These are phyloP conservation scores for Tichodroma muraria DNA, from an alignment of 2,113 vertebrate species.

Conservation along the genomic window DNA sequence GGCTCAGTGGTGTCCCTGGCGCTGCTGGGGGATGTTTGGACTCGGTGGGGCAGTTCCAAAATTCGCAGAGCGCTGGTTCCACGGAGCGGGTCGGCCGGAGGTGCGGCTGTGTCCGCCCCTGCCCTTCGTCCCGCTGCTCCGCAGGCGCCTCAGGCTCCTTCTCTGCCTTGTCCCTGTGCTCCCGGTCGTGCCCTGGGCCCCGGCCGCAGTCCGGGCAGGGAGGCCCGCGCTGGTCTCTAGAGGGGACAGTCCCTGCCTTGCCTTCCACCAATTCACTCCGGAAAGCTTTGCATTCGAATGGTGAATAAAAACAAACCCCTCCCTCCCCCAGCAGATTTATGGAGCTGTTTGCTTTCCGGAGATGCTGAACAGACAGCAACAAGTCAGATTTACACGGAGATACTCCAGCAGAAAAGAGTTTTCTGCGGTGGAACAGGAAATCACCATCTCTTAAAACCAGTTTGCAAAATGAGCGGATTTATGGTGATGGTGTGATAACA, in stretches of 20 bases:
- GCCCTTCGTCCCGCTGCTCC: neutral
- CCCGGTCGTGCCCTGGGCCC: neutral
- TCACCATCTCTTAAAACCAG: neutral
- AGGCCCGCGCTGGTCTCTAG: too few relatives aligned
- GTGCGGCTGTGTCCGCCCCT: neutral
- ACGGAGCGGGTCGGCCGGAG: too few relatives aligned
- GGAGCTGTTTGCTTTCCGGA: conserved; percentile 10
- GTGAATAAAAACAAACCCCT: neutral
- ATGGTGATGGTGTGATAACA: neutral
- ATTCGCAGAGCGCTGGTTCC: too few relatives aligned
- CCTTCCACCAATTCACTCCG: neutral
- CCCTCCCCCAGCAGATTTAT: neutral
- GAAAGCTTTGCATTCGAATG: neutral
- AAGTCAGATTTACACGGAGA: neutral
- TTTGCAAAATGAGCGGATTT: neutral
- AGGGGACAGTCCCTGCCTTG: neutral
- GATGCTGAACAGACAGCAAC: neutral
- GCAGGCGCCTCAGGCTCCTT: neutral
- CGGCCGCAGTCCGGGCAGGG: neutral
- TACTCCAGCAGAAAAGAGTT: neutral
- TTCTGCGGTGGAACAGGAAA: neutral
- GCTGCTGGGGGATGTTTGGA: too few relatives aligned
- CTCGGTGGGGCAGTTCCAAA: neutral
- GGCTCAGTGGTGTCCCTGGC: too few relatives aligned
- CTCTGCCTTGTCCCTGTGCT: neutral